Conservation (phyloP, 2,797 vertebrate genomes). For the Muscicapa striata region DNA sequence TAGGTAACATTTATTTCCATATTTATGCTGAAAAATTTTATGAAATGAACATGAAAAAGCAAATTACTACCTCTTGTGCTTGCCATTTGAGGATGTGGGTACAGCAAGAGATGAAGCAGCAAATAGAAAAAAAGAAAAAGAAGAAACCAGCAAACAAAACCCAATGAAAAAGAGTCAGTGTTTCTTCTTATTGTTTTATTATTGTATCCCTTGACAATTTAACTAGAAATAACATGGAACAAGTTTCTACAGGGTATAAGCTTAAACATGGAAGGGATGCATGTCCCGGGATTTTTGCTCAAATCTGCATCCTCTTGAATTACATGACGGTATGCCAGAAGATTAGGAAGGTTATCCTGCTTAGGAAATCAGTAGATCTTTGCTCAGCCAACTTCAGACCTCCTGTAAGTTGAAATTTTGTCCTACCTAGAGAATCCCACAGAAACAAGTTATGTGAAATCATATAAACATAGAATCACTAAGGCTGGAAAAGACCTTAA, state of each 20-base stretch:
- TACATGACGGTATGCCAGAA: background rate
- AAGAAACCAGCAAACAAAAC: background rate
- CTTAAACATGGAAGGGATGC: background rate
- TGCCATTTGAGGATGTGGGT: background rate
- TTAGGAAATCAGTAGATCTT: background rate
- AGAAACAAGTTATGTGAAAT: background rate
- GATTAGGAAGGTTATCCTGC: background rate
- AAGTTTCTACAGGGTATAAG: background rate
- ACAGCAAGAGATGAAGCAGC: background rate
- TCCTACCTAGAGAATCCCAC: background rate
- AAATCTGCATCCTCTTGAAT: background rate
- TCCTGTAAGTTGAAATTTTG: background rate
- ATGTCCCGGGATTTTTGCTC: background rate
- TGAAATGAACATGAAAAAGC: background rate
- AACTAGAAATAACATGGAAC: too few relatives aligned
- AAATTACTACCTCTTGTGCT: background rate
- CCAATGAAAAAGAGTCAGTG: background rate
- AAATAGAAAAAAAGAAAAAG: background rate
- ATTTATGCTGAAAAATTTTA: background rate
- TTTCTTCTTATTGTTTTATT: background rate
- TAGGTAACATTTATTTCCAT: background rate
- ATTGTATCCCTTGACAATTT: too few relatives aligned
- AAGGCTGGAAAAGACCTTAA: background rate
- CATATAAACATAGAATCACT: rapidly evolving
- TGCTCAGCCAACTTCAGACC: background rate